These are phyloP conservation scores for Eleutherodactylus coqui DNA, from an alignment of 2,797 vertebrate genomes.

Conservation along the genomic window DNA sequence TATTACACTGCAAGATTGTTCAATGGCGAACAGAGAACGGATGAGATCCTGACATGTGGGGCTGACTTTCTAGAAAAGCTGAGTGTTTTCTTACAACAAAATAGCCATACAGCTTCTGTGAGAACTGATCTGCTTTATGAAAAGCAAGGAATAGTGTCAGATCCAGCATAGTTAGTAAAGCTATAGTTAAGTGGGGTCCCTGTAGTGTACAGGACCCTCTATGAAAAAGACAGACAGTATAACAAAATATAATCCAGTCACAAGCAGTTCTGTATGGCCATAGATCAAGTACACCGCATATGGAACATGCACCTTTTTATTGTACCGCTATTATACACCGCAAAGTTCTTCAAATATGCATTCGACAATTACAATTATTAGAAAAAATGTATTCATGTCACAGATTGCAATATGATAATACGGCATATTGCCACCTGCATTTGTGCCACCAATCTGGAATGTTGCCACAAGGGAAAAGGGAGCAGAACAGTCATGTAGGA, in stretches of 20 bases:
- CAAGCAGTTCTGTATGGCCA: background rate
- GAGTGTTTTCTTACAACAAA: too few species aligned
- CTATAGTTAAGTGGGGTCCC: too few species aligned
- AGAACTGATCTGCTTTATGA: too few species aligned
- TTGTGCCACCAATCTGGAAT: slow-evolving; percentile 31
- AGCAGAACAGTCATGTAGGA: slow-evolving; percentile 38
- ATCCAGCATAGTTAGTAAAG: too few species aligned
- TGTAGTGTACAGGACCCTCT: too few species aligned
- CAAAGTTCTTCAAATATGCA: background rate
- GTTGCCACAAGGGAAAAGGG: slow-evolving; percentile 27
- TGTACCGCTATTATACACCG: background rate
- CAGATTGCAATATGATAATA: slow-evolving; percentile 38
- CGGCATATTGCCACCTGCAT: slow-evolving; percentile 41
- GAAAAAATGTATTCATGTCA: background rate
- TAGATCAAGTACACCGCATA: background rate
- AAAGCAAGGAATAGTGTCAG: too few species aligned
- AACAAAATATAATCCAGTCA: background rate
- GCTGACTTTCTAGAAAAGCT: too few species aligned
- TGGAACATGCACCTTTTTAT: too few species aligned
- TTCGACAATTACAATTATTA: background rate
- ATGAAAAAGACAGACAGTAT: background rate
- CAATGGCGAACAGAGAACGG: too few species aligned
- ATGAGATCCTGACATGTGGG: too few species aligned
- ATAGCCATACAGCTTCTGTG: too few species aligned
- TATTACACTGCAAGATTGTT: too few species aligned